Conservation (phyloP, 2,888 invertebrate species). For the Ormyrus pomaceus region DNA sequence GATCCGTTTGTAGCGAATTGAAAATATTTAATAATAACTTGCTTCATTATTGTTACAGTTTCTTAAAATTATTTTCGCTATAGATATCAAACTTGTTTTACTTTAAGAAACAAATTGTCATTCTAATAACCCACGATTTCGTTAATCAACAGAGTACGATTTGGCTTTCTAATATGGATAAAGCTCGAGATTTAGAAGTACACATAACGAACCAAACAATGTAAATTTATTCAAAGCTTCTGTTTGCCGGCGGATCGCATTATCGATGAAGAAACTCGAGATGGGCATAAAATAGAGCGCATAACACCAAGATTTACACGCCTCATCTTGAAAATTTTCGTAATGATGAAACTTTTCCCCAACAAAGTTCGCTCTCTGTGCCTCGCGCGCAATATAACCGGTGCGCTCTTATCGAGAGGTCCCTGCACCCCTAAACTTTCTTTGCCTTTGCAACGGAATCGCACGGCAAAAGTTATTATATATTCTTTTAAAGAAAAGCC, state of each 20-base stretch:
- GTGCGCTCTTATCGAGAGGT: constrained; percentile 33
- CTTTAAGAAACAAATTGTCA: too few species aligned
- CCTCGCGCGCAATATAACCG: constrained; percentile 14
- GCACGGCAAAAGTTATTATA: constrained; percentile 28
- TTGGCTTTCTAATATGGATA: too few species aligned
- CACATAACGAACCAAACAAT: too few species aligned
- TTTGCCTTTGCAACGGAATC: constrained; percentile 7
- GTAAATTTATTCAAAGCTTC: too few species aligned
- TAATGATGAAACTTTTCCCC: constrained; percentile 44
- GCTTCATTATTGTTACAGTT: too few species aligned
- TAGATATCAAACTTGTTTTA: too few species aligned
- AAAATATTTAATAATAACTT: too few species aligned
- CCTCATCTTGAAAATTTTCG: constrained; percentile 33
- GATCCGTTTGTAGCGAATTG: too few species aligned
- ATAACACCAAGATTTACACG: constrained; percentile 29
- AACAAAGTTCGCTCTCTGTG: constrained; percentile 8
- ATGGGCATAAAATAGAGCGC: constrained; percentile 8
- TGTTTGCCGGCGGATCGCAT: neutral
- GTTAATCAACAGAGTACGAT: too few species aligned
- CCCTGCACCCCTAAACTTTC: neutral
- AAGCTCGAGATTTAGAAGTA: too few species aligned
- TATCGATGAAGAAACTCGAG: constrained; percentile 11
- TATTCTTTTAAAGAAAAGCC: constrained; percentile 1
- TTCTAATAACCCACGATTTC: too few species aligned
- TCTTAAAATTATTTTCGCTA: too few species aligned